Evolutionary conservation across 1,140 invertebrate species (phyloP), one percentile per base, ranked within the genome.

Genomic region (Pissodes strobi): DNA sequence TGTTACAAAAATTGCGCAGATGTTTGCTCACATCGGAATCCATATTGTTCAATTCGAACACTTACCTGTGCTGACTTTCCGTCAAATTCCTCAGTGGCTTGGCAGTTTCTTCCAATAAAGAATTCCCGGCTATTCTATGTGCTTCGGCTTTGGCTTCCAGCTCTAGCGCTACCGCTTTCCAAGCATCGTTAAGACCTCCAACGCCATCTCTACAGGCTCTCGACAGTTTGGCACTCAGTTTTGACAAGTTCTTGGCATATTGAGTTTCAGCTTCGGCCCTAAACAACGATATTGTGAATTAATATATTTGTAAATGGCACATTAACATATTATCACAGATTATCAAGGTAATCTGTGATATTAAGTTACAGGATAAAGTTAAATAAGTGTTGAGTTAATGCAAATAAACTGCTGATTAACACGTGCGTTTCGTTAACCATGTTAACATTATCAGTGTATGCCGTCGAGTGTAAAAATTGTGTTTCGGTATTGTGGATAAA

Each of bases 141-240:
- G 91, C 86, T 75, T 95, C 93, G 18, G 92, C 90, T 72, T 93
- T 88, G 66, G 88, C 85, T 78, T 96, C 94, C 87, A 96, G 92
- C 78, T 95, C 91, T n/a, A 87, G 82, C 25, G 90, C 92, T 43
- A 94, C 90, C 65, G 90, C 85, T 79, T 91, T 90, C 94, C 94
- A 96, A 60, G 93, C 91, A 66, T 94, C 90, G 58, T 89, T 88
- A 43, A 95, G 85, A 48, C 89, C 91, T 10, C 93, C 93, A 21
- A 89, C 83, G 46, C 88, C 87, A 74, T 92, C 88, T 48, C 88
- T 83, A 75, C 87, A 89, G 0, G 90, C 90, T 78, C 94, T 94
- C 30, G 88, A 84, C 43, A 97, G 80, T 82, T 95, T 96, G 1
- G 83, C 82, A 37, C 92, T 90, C 43, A 97, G 81, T 80, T 95